Evolutionary conservation across 2,113 vertebrate species (phyloP).

Genomic region (Abramis brama): DNA sequence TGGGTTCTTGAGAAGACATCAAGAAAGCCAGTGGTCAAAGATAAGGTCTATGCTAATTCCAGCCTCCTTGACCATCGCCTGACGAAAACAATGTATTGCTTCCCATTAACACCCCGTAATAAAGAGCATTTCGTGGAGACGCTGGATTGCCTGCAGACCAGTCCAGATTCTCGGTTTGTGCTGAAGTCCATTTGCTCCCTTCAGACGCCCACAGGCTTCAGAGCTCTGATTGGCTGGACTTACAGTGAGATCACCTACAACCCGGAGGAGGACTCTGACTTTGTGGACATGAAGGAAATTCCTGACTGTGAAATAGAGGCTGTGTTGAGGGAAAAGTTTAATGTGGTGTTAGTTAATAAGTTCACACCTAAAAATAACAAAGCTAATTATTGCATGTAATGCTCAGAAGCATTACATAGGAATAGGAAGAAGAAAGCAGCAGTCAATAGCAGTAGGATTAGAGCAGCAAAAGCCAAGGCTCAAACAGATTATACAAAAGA

Average conservation of each 20-base stretch:
- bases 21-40: conserved; percentile 73
- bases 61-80: conserved; percentile 73
- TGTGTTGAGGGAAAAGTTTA: conserved; percentile 80
- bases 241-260: conserved; percentile 80
- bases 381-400: conserved; percentile 46
- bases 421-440: neutral
- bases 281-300: conserved; percentile 76
- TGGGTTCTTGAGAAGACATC: conserved; percentile 84
- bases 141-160: conserved; percentile 73
- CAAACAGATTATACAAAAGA: neutral
- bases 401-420: neutral
- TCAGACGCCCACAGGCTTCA: conserved; percentile 79
- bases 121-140: conserved; percentile 73
- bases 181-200: conserved; percentile 85
- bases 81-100: conserved; percentile 75
- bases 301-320: conserved; percentile 78
- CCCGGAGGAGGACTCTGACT: conserved; percentile 79
- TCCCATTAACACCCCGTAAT: conserved; percentile 74
- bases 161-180: conserved; percentile 77
- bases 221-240: conserved; percentile 79
- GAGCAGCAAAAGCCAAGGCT: neutral
- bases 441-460: neutral
- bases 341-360: conserved; percentile 75
- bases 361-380: conserved; percentile 71
- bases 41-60: conserved; percentile 74